These are phyloP conservation scores for Pangasius macronema DNA, from an alignment of 2,797 vertebrate genomes.

Conservation along the genomic window DNA sequence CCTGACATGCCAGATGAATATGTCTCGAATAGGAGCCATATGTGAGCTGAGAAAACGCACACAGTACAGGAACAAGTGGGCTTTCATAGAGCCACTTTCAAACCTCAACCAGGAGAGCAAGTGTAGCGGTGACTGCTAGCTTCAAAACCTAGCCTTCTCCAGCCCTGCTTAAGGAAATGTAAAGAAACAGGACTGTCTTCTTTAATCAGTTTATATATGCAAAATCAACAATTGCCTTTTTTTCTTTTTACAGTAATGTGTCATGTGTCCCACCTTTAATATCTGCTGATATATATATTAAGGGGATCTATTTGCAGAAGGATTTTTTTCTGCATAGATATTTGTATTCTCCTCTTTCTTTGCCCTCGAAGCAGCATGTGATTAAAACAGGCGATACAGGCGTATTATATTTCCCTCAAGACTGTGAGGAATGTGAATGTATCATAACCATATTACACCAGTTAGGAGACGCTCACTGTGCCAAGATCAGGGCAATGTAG, in stretches of 20 bases:
- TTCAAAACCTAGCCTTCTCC: background rate
- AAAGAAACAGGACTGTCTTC: background rate
- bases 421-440: conserved; percentile 74
- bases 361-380: conserved; percentile 68
- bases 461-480: conserved; percentile 64
- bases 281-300: conserved; percentile 3
- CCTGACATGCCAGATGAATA: conserved; percentile 55
- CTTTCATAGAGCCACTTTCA: conserved; percentile 47
- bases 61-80: conserved; percentile 46
- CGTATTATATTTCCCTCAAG: conserved; percentile 74
- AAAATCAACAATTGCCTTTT: background rate
- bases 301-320: background rate
- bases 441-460: conserved; percentile 77
- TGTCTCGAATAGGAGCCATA: conserved; percentile 57
- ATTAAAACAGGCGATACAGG: conserved; percentile 75
- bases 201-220: background rate
- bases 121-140: conserved; percentile 26
- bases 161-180: background rate
- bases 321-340: conserved; percentile 58
- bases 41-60: conserved; percentile 50
- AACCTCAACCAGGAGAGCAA: conserved; percentile 41
- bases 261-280: background rate
- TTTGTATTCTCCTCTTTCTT: conserved; percentile 72
- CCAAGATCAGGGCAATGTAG: conserved; percentile 62
- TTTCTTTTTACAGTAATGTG: background rate